These are phyloP conservation scores for Heliconius ethilla DNA, from an alignment of 2,888 invertebrate genomes.

Conservation along the genomic window DNA sequence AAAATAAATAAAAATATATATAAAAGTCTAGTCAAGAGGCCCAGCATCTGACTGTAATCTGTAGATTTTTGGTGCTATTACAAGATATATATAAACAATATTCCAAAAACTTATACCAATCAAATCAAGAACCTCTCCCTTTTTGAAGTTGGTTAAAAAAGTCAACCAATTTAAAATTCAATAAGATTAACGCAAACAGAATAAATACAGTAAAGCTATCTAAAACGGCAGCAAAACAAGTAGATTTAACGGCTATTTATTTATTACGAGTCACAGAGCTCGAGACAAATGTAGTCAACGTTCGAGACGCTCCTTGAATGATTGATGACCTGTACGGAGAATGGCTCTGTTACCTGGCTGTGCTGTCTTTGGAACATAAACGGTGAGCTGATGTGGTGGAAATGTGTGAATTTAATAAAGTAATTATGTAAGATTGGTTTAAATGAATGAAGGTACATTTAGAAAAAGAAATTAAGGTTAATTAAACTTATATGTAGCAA, in stretches of 20 bases:
- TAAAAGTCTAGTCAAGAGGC: no score
- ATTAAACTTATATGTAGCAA: no score
- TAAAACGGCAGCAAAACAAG: constrained; percentile 15
- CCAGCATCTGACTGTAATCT: no score
- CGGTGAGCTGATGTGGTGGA: neutral
- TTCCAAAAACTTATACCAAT: no score
- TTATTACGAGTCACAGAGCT: constrained; percentile 26
- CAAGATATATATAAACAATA: no score
- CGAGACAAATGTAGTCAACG: constrained; percentile 32
- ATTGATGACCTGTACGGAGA: constrained; percentile 31
- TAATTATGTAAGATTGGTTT: neutral
- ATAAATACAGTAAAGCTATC: neutral
- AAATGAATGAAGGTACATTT: no score
- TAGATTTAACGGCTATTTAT: constrained; percentile 34
- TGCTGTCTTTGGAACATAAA: constrained; percentile 9
- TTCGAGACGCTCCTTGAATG: constrained; percentile 32
- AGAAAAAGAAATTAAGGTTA: no score
- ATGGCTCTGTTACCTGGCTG: constrained; percentile 13
- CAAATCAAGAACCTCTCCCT: no score
- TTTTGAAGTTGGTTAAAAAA: no score
- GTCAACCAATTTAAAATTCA: neutral
- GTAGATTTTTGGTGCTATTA: no score
- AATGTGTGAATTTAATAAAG: neutral
- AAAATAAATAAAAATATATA: no score
- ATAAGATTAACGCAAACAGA: neutral